Base-by-base conservation (phyloP, 2,797 vertebrate species). In the Esox lucius region DNA sequence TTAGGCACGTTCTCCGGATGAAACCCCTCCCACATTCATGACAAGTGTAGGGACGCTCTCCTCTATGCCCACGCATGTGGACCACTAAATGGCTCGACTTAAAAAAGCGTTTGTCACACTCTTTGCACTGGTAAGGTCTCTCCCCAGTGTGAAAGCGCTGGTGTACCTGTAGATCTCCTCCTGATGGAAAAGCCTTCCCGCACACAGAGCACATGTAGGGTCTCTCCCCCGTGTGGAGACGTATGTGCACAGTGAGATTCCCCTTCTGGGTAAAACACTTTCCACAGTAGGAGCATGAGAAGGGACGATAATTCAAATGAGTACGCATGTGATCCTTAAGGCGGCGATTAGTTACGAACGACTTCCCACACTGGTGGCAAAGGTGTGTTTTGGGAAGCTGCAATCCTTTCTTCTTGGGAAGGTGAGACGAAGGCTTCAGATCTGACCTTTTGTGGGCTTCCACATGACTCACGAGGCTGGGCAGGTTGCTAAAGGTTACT, bases 21-120 rank as follows among this genome's bases (percentile, higher is more conserved):
- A 86, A 86, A 74, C 81, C 84, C 70, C 76, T 83, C 16, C 84
- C 81, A 5, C 86, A 86, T 33, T 76, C 68, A 51, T 81, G 76
- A 83, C 86, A 85, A 68, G 81, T 80, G 22, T 78, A 79, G 17
- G 80, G 84, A 2, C 31, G 33, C 28, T 68, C 65, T 68, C 65
- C 65, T 26, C 31, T 19, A 42, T 68, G 65, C 19, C 28, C 19
- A 35, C 35, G 31, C 65, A 68, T 68, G 31, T 68, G 65, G 65
- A 35, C 31, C 0, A n/a, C 28, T 42, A 70, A 35, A 26, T 70
- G 46, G 42, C 68, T 70, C 0, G 68, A 46, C 39, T 22, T 49
- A 49, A 26, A 70, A 26, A 70, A 70, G n/a, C 28, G 24, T 13
- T 22, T 48, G 46, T 49, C 42, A 83, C 78, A 84, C 6, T 2